Evolutionary conservation across 2,797 vertebrate species (phyloP).

Genomic region (Iguana delicatissima): DNA sequence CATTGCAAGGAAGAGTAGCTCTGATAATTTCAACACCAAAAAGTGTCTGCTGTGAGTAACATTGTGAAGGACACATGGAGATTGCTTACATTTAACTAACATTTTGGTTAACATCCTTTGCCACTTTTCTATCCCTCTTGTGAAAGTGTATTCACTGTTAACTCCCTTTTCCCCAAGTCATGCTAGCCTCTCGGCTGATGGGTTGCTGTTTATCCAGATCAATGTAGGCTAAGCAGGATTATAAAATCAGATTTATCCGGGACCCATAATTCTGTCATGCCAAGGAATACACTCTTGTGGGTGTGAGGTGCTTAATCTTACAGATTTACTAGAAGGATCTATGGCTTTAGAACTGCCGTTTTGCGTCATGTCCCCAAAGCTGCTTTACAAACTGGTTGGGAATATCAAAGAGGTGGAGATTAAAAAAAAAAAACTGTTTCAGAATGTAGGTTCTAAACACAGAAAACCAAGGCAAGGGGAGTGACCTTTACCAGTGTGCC

Average conservation of each 20-base stretch:
- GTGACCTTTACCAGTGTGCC: background rate
- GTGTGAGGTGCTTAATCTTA: slow-evolving; percentile 76
- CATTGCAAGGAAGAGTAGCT: background rate
- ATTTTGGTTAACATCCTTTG: slow-evolving; percentile 33
- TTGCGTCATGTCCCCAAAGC: slow-evolving; percentile 76
- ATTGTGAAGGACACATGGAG: slow-evolving; percentile 50
- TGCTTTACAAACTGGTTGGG: slow-evolving; percentile 61
- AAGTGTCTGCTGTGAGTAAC: slow-evolving; percentile 35
- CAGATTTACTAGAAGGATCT: slow-evolving; percentile 76
- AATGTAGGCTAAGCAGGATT: slow-evolving; percentile 74
- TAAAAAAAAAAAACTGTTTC: slow-evolving; percentile 69
- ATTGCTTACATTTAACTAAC: slow-evolving; percentile 54
- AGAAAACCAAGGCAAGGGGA: slow-evolving; percentile 34
- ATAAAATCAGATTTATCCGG: slow-evolving; percentile 74
- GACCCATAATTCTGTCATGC: slow-evolving; percentile 61
- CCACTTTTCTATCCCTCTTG: slow-evolving; percentile 57
- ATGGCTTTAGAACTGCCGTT: slow-evolving; percentile 68
- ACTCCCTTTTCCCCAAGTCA: slow-evolving; percentile 55
- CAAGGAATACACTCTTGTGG: slow-evolving; percentile 65
- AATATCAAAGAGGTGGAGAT: slow-evolving; percentile 61
- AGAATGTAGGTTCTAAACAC: slow-evolving; percentile 35
- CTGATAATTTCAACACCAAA: background rate
- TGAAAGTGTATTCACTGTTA: slow-evolving; percentile 32
- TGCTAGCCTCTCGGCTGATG: slow-evolving; percentile 44
- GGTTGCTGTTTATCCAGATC: slow-evolving; percentile 73